Base-by-base conservation (phyloP, 2,797 vertebrate genomes). In the Poeciliopsis turneri region DNA sequence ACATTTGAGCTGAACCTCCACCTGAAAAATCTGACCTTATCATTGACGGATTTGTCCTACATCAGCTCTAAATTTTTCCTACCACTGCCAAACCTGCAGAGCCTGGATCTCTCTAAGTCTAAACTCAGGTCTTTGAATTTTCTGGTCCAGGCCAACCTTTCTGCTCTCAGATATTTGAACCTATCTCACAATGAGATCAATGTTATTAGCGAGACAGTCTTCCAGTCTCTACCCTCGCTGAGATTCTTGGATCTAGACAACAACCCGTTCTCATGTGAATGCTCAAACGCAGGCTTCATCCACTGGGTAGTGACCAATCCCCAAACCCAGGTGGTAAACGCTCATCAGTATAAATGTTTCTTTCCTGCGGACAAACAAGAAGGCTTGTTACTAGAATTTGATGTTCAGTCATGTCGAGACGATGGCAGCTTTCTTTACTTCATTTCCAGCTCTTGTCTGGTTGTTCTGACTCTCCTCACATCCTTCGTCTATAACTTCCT, bases 211-310 rank as follows among this genome's bases (percentile, higher is more conserved):
- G 74, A 78, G 30, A 70, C 13, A 0, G 20, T 84, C 28, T 81
- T 92, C 25, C 25, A 0, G 0, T 76, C 5, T 39, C 84, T 92
- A 0, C 53, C 70, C 2, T 70, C 85, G 4, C 70, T 92, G 0
- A 85, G 7, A 0, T 83, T 86, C 64, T 78, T 94, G 1, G 90
- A 94, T 66, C 49, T 95, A 41, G 0, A 4, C 5, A 72, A 59
- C 1, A 95, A 94, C 81, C 83, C 87, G 0, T 90, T 95, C 47
- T 82, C 79, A 0, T 94, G 91, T 74, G 91, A 93, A 53, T 95
- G 93, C 72, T 84, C 82, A 4, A 94, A 93, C 23, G 73, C 55
- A 1, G 76, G 83, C 15, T 94, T 95, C 12, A 82, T 87, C 18
- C 10, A 87, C 0, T 95, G 92, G 93, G 79, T 85, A 30, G 51